phyloP scores from a whole-genome alignment of 2,888 invertebrate genomes.

The Chorisops tibialis region DNA sequence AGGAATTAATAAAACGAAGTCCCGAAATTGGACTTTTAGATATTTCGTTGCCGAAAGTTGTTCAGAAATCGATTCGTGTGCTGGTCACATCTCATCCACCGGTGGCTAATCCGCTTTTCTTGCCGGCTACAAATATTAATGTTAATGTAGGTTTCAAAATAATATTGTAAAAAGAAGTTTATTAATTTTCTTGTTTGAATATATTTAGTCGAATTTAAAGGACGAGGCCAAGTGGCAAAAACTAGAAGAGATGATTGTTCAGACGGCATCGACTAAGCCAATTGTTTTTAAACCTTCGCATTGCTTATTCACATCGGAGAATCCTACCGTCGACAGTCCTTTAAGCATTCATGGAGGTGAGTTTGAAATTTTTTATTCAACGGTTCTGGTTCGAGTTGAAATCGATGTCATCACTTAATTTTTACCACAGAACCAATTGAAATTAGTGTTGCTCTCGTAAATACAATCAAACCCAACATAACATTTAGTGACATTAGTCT shows the following conservation, averaged over 20 bases:
- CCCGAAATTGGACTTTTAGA: slow-evolving; percentile 55
- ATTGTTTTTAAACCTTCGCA: slow-evolving; percentile 77
- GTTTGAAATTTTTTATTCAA: slow-evolving; percentile 27
- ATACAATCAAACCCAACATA: slow-evolving; percentile 60
- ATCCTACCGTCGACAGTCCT: slow-evolving; percentile 64
- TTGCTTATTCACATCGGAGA: slow-evolving; percentile 66
- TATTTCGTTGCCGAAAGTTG: slow-evolving; percentile 73
- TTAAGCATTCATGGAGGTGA: slow-evolving; percentile 69
- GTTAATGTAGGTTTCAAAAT: slow-evolving; percentile 39
- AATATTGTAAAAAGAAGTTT: no score
- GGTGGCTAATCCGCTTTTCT: slow-evolving; percentile 40
- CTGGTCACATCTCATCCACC: slow-evolving; percentile 52
- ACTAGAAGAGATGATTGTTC: slow-evolving; percentile 73
- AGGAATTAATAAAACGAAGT: slow-evolving; percentile 47
- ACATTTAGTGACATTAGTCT: slow-evolving; percentile 47
- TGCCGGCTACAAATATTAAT: slow-evolving; percentile 48
- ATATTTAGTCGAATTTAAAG: slow-evolving; percentile 43
- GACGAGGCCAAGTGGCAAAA: slow-evolving; percentile 63
- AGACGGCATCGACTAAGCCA: slow-evolving; percentile 64
- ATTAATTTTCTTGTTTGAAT: slow-evolving; percentile 6
- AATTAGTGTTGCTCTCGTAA: slow-evolving; percentile 56
- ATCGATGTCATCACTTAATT: not conserved
- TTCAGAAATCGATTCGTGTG: slow-evolving; percentile 66
- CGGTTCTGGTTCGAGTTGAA: not conserved
- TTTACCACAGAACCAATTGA: slow-evolving; percentile 69